Conservation (phyloP, 2,888 invertebrate genomes). For the Helleia helle region DNA sequence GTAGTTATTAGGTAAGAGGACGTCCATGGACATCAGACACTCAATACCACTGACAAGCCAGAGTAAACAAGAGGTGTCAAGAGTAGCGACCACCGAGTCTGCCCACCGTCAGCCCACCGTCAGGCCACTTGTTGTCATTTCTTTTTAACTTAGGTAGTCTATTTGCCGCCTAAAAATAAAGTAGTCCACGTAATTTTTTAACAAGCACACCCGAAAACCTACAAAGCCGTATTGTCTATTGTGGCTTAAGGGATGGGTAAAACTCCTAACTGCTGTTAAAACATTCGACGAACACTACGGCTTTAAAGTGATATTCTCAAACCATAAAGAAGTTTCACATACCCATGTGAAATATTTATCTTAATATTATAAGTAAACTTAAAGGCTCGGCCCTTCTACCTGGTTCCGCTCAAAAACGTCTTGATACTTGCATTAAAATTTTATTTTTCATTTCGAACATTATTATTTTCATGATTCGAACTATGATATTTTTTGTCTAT, state of each 20-base stretch:
- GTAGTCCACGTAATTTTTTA: conserved; percentile 61
- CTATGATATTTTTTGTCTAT: not conserved
- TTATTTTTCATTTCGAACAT: not conserved
- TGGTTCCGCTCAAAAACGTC: conserved; percentile 22
- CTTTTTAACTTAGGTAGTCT: conserved; percentile 44
- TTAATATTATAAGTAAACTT: conserved; percentile 74
- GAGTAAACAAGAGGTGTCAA: conserved; percentile 29
- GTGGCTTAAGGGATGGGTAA: conserved; percentile 58
- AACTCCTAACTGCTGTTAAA: conserved; percentile 71
- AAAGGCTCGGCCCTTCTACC: conserved; percentile 36
- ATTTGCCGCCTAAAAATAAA: conserved; percentile 52
- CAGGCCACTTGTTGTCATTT: conserved; percentile 40
- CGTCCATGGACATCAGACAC: conserved; percentile 3
- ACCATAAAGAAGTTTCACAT: conserved; percentile 71
- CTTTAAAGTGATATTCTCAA: conserved; percentile 70
- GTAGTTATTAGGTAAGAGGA: conserved; percentile 1
- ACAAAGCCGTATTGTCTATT: conserved; percentile 38
- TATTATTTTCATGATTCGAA: not conserved
- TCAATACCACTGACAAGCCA: conserved; percentile 21
- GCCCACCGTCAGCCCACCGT: conserved; percentile 17
- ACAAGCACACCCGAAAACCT: conserved; percentile 57
- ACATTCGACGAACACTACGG: conserved; percentile 58
- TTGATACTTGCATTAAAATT: conserved; percentile 33
- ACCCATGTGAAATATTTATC: conserved; percentile 70
- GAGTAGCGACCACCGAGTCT: conserved; percentile 26